These are phyloP conservation scores for Neotoxoptera formosana DNA, from an alignment of 1,140 invertebrate genomes.

Conservation along the genomic window DNA sequence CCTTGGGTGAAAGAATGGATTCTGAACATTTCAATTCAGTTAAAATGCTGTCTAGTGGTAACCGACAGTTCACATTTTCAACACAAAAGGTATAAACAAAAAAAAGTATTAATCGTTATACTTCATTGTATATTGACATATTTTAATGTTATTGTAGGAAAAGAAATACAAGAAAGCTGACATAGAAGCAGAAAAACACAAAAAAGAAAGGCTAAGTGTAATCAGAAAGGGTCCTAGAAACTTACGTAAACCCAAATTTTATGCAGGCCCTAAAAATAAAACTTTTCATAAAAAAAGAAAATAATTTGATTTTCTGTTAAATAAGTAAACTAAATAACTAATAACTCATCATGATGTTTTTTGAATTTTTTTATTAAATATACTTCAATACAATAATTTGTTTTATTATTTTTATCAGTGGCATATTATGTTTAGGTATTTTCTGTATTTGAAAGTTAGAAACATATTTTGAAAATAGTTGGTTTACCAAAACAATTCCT, in stretches of 20 bases:
- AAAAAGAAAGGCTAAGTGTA: constrained; percentile 58
- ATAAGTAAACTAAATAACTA: neutral
- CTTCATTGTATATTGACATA: neutral
- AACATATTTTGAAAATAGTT: neutral
- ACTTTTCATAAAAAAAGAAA: constrained; percentile 42
- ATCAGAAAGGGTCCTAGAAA: constrained; percentile 59
- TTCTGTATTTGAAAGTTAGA: neutral
- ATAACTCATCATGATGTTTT: neutral
- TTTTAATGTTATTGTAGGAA: constrained; percentile 56
- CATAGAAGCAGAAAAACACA: constrained; percentile 58
- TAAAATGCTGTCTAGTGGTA: constrained; percentile 60
- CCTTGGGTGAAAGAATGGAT: constrained; percentile 59
- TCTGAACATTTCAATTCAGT: constrained; percentile 59
- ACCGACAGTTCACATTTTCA: constrained; percentile 61
- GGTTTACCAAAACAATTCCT: neutral
- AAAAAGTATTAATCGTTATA: neutral
- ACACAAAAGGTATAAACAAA: constrained; percentile 58
- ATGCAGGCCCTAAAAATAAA: constrained; percentile 56
- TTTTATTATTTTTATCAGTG: neutral
- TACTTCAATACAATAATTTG: neutral
- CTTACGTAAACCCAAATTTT: constrained; percentile 59
- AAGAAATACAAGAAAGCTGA: constrained; percentile 55
- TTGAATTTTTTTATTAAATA: neutral
- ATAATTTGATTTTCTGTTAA: neutral
- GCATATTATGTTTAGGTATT: neutral